These are phyloP conservation scores for Bombycilla garrulus DNA, from an alignment of 2,113 vertebrate species.

Conservation along the genomic window DNA sequence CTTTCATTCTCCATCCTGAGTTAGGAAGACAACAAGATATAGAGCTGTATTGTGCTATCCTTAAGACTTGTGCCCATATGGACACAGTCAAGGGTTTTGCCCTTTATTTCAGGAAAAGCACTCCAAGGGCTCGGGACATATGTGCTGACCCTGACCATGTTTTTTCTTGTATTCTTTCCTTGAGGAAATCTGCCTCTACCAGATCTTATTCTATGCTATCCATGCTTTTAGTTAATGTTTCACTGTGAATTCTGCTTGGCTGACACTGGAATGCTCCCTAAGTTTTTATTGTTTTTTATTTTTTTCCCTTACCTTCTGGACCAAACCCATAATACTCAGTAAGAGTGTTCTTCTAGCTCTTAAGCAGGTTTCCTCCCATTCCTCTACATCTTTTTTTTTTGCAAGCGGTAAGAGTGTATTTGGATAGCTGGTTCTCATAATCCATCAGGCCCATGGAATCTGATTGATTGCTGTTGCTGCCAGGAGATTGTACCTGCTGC, in stretches of 20 bases:
- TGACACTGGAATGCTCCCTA: neutral
- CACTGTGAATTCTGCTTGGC: neutral
- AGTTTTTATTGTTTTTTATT: too few species aligned
- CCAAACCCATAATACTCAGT: neutral
- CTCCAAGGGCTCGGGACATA: neutral
- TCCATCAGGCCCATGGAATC: neutral
- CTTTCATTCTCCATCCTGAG: neutral
- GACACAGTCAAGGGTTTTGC: neutral
- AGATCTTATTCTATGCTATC: neutral
- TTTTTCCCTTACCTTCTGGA: neutral
- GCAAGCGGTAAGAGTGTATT: neutral
- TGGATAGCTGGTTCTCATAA: neutral
- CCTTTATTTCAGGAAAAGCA: neutral
- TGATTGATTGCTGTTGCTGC: neutral
- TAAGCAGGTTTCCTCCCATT: neutral
- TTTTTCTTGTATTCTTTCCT: neutral
- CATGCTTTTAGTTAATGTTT: neutral
- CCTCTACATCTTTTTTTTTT: neutral
- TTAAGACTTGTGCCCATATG: neutral
- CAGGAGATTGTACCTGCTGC: neutral
- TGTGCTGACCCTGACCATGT: neutral
- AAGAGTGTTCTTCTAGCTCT: neutral
- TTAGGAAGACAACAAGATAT: neutral
- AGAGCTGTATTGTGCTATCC: neutral
- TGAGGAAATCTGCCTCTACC: neutral